phyloP scores from a whole-genome alignment of 2,888 invertebrate species.

The Alcis repandata region DNA sequence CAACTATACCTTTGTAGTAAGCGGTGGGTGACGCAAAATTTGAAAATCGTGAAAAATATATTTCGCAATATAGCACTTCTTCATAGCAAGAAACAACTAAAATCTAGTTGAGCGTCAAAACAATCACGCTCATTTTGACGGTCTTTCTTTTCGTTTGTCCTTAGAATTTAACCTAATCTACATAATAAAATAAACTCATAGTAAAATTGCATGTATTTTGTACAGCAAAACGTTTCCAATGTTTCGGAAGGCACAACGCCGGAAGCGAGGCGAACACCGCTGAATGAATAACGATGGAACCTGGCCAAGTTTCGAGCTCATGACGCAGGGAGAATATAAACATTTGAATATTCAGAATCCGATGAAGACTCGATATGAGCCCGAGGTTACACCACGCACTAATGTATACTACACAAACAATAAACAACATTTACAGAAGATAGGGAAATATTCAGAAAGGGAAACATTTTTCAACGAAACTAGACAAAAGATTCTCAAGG shows the following conservation, averaged over 20 bases:
- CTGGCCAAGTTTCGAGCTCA: constrained; percentile 45
- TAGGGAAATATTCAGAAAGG: background rate
- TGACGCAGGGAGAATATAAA: constrained; percentile 44
- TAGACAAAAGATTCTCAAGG: constrained; percentile 9
- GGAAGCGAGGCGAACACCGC: constrained; percentile 47
- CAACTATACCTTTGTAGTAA: no score
- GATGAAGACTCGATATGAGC: background rate
- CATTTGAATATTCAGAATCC: constrained; percentile 36
- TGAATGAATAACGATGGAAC: constrained; percentile 54
- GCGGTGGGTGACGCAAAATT: background rate
- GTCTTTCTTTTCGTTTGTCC: background rate
- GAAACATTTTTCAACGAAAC: background rate
- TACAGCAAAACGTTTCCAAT: constrained; percentile 10
- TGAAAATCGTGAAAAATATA: background rate
- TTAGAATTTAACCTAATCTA: background rate
- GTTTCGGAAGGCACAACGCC: constrained; percentile 45
- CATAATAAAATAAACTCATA: background rate
- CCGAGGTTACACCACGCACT: background rate
- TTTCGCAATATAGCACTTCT: background rate
- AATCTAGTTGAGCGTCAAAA: background rate
- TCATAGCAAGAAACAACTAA: background rate
- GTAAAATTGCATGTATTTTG: constrained; percentile 5
- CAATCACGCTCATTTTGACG: background rate
- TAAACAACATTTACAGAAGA: no score
- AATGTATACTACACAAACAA: no score